These are phyloP conservation scores for Pelmatolapia mariae DNA, from an alignment of 2,113 vertebrate genomes.

Conservation along the genomic window DNA sequence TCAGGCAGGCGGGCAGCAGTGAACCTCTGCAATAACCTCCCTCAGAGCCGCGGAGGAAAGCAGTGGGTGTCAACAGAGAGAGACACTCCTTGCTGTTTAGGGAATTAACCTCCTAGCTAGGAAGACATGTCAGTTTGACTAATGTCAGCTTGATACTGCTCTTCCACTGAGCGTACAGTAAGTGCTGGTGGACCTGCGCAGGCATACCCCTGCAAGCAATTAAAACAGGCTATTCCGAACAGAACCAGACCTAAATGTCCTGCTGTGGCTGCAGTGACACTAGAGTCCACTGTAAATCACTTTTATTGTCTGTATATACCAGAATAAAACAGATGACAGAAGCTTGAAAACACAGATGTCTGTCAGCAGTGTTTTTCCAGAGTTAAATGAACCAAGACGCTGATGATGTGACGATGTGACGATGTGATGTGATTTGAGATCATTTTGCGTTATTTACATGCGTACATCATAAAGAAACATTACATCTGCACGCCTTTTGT, in stretches of 20 bases:
- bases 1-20: background rate
- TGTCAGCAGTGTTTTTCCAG: background rate
- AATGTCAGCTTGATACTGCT: conserved; percentile 57
- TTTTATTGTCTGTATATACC: conserved; percentile 12
- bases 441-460: background rate
- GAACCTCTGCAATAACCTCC: conserved; percentile 50
- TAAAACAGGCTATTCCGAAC: background rate
- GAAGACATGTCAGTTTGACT: conserved; percentile 58
- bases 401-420: background rate
- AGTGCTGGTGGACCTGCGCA: background rate
- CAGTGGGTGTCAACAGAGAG: conserved; percentile 45
- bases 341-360: background rate
- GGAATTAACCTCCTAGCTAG: conserved; percentile 58
- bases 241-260: background rate
- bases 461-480: background rate
- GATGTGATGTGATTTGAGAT: background rate
- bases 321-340: background rate
- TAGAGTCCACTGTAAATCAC: background rate
- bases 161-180: conserved; percentile 25
- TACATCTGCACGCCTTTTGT: background rate
- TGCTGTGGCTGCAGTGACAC: background rate
- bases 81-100: conserved; percentile 49
- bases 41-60: conserved; percentile 17
- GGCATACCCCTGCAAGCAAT: conserved; percentile 27
- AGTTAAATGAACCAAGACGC: background rate